Percentiles rank a stretch among this genome's conserved stretches.
Conservation (phyloP, 2,113 vertebrate genomes). For the Xerus inauris region DNA sequence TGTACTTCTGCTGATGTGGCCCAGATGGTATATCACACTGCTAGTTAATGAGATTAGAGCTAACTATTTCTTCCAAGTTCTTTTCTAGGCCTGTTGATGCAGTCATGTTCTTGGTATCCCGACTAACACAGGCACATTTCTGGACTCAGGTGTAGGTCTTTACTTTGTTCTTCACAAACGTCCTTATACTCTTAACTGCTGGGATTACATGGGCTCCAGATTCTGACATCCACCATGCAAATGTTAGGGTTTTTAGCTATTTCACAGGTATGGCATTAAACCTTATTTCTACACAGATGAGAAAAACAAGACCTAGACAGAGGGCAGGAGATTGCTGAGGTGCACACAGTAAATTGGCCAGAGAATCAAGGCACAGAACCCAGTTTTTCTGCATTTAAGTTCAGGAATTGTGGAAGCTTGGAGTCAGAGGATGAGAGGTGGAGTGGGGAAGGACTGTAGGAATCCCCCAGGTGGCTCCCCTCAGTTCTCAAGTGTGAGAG, state of each 20-base stretch:
- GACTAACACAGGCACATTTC: not conserved
- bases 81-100: not conserved
- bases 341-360: not conserved
- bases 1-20: not conserved
- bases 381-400: not conserved
- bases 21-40: not conserved
- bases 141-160: not conserved
- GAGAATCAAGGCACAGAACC: not conserved
- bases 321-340: not conserved
- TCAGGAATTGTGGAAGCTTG: not conserved
- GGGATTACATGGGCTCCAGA: not conserved
- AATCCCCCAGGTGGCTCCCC: not conserved
- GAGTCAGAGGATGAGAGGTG: not conserved
- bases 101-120: not conserved
- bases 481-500: not conserved
- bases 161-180: too few species aligned
- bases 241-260: not conserved
- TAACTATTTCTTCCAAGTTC: not conserved
- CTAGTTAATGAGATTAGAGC: not conserved
- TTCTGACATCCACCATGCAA: not conserved
- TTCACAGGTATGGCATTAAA: not conserved
- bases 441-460: too few species aligned
- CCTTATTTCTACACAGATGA: not conserved
- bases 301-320: not conserved
- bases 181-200: not conserved